Evolutionary conservation across 2,888 invertebrate genomes (phyloP).

Genomic region (Sialis fuliginosa): DNA sequence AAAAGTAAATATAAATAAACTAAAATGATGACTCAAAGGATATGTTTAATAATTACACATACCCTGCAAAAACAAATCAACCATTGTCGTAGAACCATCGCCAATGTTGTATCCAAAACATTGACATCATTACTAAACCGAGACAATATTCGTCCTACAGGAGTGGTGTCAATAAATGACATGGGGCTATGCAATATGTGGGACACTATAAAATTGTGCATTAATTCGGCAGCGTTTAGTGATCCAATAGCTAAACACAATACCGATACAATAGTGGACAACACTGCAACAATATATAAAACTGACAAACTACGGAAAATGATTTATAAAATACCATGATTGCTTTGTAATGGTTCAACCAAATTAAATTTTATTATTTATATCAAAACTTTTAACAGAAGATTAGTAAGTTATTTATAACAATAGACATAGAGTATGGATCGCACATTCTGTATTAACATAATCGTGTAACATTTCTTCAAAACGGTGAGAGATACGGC

Average conservation of each 20-base stretch:
- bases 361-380: no score
- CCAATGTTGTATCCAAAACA: slow-evolving; percentile 42
- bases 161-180: slow-evolving; percentile 53
- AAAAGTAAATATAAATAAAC: no score
- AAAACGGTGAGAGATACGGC: no score
- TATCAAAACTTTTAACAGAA: no score
- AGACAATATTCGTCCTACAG: slow-evolving; percentile 47
- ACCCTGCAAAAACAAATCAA: slow-evolving; percentile 27
- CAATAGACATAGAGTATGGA: no score
- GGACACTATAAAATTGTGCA: slow-evolving; percentile 37
- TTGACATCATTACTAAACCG: slow-evolving; percentile 51
- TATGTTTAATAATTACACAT: slow-evolving; percentile 8
- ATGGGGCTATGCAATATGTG: slow-evolving; percentile 42
- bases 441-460: no score
- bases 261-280: slow-evolving; percentile 24
- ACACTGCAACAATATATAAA: slow-evolving; percentile 4
- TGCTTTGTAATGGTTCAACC: no score
- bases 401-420: no score
- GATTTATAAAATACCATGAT: no score
- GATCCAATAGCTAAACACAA: slow-evolving; percentile 37
- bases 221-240: slow-evolving; percentile 35
- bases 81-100: slow-evolving; percentile 30
- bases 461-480: no score
- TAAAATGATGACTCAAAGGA: background rate
- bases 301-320: background rate